These are phyloP conservation scores for Silurus aristotelis DNA, from an alignment of 2,797 vertebrate genomes.

Conservation along the genomic window DNA sequence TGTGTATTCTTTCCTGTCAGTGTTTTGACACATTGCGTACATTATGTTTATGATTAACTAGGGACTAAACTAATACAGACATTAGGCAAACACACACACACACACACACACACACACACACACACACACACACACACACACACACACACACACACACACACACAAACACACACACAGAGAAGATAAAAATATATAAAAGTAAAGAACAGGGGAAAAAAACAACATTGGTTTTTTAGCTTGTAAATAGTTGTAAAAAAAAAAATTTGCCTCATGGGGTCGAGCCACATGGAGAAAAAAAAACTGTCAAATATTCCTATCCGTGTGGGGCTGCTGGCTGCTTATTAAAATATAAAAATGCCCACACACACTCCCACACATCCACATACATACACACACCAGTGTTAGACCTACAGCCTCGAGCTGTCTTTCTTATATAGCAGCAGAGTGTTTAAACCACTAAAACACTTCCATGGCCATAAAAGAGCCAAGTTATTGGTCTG, in stretches of 20 bases:
- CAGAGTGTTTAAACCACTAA: constrained; percentile 30
- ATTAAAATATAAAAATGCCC: background rate
- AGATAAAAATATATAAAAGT: background rate
- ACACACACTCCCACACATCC: constrained; percentile 20
- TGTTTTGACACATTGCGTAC: constrained; percentile 51
- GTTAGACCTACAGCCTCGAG: background rate
- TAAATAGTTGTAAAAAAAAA: background rate
- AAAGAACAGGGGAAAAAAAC: too few relatives aligned
- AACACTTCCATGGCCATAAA: constrained; percentile 33
- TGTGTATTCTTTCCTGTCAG: constrained; percentile 16
- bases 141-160: constrained; percentile 7
- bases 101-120: constrained; percentile 6
- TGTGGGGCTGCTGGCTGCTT: too few relatives aligned
- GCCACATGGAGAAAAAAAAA: background rate
- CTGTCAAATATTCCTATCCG: background rate
- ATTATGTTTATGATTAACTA: constrained; percentile 73
- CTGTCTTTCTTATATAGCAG: constrained; percentile 14
- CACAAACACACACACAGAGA: too few relatives aligned
- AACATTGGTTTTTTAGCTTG: background rate
- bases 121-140: constrained; percentile 27
- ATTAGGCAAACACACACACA: constrained; percentile 15
- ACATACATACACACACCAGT: constrained; percentile 12
- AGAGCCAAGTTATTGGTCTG: constrained; percentile 41
- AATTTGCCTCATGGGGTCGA: background rate
- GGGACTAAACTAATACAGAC: constrained; percentile 40